phyloP scores from a whole-genome alignment of 2,797 vertebrate species.

The Tolypeutes matacus region DNA sequence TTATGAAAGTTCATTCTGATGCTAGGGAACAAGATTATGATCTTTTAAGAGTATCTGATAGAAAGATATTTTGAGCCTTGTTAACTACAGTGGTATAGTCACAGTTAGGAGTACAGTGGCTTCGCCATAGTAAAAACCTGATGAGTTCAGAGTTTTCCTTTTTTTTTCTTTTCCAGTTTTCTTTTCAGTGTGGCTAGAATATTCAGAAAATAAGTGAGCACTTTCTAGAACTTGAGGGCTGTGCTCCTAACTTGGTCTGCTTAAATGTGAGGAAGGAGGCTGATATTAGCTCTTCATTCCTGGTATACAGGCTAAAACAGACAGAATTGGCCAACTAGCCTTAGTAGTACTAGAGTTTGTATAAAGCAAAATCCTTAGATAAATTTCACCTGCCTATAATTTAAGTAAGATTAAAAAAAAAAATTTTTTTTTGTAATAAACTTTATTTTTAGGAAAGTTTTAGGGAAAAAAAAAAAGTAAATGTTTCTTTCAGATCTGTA shows the following conservation, averaged over 20 bases:
- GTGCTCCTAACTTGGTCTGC: background rate
- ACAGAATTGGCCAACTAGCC: background rate
- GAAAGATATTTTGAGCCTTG: background rate
- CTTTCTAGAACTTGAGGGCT: conserved; percentile 1
- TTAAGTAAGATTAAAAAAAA: background rate
- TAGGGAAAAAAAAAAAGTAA: too few species aligned
- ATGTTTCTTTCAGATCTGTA: too few species aligned
- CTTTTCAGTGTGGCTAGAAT: conserved; percentile 17
- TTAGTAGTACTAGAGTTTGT: background rate
- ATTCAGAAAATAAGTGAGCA: conserved; percentile 19
- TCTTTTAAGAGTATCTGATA: background rate
- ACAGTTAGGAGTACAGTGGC: background rate
- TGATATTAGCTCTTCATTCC: background rate
- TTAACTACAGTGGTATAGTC: background rate
- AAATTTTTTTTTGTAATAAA: background rate
- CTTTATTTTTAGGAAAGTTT: too few species aligned
- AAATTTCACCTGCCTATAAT: background rate
- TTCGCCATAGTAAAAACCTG: background rate
- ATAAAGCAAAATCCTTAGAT: conserved; percentile 41
- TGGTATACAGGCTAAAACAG: background rate
- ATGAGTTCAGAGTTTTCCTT: conserved; percentile 28
- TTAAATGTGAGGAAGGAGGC: background rate
- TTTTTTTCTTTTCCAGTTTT: background rate
- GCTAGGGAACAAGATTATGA: background rate
- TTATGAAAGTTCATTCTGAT: background rate